These are phyloP conservation scores for Patiria pectinifera DNA, from an alignment of 53 echinoderm and acorn worm genomes.

Conservation along the genomic window DNA sequence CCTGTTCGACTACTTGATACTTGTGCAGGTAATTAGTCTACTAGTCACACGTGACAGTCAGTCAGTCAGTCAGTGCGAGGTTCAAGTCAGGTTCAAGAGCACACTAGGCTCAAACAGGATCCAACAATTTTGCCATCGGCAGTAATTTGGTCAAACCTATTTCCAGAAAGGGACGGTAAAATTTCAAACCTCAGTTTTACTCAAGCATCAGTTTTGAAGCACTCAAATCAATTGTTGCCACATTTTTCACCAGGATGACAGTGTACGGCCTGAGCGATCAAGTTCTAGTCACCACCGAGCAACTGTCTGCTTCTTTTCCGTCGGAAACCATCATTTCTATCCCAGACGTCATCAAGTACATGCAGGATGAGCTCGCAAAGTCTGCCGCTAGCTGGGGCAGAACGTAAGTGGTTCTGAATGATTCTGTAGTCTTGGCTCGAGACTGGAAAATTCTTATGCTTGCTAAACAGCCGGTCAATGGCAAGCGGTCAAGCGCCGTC, in stretches of 20 bases:
- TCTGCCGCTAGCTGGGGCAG: not conserved
- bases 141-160: no score
- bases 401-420: not conserved
- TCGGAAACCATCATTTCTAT: not conserved
- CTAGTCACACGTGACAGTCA: no score
- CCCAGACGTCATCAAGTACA: conserved; percentile 11
- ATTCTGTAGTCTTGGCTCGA: not conserved
- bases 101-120: no score
- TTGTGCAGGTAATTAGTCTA: no score
- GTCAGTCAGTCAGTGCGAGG: no score
- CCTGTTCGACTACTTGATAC: no score
- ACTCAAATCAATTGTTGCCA: not conserved
- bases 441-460: not conserved
- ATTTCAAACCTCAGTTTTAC: no score
- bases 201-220: not conserved
- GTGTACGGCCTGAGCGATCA: conserved; percentile 14
- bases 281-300: not conserved
- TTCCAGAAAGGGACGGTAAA: no score
- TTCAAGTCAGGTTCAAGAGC: no score
- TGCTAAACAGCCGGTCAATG: not conserved
- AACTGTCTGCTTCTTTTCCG: conserved; percentile 3
- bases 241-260: conserved; percentile 13
- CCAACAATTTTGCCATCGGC: no score
- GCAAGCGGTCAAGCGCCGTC: no score
- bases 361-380: conserved; percentile 20